Percentiles rank a stretch among this genome's conserved stretches.
These are phyloP conservation scores for Uria lomvia DNA, from an alignment of 2,113 vertebrate species.

Conservation along the genomic window DNA sequence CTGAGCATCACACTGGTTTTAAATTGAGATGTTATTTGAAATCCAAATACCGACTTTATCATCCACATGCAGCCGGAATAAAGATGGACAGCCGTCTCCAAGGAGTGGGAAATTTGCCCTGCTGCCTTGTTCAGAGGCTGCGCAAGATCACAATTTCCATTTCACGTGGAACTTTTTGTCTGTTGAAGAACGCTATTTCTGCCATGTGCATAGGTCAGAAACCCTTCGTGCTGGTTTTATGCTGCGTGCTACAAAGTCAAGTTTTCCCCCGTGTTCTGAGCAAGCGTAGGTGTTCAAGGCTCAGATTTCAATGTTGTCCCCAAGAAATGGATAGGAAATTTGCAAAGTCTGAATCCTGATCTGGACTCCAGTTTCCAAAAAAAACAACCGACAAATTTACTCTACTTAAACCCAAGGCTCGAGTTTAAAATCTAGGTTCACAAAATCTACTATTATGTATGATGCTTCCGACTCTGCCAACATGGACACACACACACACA, in stretches of 20 bases:
- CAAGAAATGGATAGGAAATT: not conserved
- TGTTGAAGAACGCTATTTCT: not conserved
- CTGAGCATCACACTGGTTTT: not conserved
- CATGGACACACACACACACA: not conserved
- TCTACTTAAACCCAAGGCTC: not conserved
- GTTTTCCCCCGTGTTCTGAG: not conserved
- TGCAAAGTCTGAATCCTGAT: not conserved
- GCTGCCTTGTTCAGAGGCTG: not conserved
- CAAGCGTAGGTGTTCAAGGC: not conserved
- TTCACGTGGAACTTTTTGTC: not conserved
- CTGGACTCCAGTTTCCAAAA: not conserved
- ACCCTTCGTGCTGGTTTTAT: not conserved
- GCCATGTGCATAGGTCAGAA: not conserved
- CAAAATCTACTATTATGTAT: fast-evolving
- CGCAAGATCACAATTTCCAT: not conserved
- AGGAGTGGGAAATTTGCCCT: not conserved
- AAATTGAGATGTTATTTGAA: not conserved
- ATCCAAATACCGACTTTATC: not conserved
- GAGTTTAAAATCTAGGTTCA: not conserved
- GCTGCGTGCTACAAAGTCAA: not conserved
- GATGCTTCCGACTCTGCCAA: not conserved
- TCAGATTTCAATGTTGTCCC: not conserved
- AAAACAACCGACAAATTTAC: not conserved
- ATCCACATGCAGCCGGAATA: not conserved
- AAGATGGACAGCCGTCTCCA: not conserved